Evolutionary conservation across 2,113 vertebrate genomes (phyloP), one percentile per base, ranked within the genome.

Genomic region (Electrona antarctica): DNA sequence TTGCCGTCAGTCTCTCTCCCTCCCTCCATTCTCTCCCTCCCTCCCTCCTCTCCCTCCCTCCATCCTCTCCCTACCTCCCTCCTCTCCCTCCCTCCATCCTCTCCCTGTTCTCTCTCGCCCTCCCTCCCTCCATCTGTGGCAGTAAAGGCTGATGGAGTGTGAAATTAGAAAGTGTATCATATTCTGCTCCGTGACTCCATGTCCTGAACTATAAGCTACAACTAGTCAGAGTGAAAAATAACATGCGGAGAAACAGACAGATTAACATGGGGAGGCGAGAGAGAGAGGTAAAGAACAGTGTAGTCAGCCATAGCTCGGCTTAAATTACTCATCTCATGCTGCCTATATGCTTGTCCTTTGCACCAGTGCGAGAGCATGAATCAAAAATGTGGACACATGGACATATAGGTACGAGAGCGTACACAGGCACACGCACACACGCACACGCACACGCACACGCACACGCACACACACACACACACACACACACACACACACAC

Each of bases 141-240:
- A 85, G 89, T 89, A 87, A 91, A 90, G 87, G 86, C 86, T 90
- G 90, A 89, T 90, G 89, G 85, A 90, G 89, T 91, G 90, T 91
- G 90, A 91, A 91, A 91, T 91, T 91, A 90, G 89, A 91, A 91
- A 89, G 86, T 89, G 90, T 89, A 91, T 91, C 90, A 89, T 91
- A 91, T 91, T 91, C 89, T 88, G 87, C 86, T 90, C 89, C 82
- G 86, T 88, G 85, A 84, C 87, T 89, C 88, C 79, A 77, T 87
- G 88, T 88, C 87, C 80, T 86, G 74, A 85, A 82, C 86, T 88
- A 89, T 91, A 90, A 90, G 87, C 87, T 89, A 83, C 78, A 83
- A 84, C 87, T 87, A 88, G 86, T 89, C 90, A 84, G 83, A 87
- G 84, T 89, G 89, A 90, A 87, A 89, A 90, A 90, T 90, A 90